These are phyloP conservation scores for Papilio polytes DNA, from an alignment of 1,140 invertebrate species.

Conservation along the genomic window DNA sequence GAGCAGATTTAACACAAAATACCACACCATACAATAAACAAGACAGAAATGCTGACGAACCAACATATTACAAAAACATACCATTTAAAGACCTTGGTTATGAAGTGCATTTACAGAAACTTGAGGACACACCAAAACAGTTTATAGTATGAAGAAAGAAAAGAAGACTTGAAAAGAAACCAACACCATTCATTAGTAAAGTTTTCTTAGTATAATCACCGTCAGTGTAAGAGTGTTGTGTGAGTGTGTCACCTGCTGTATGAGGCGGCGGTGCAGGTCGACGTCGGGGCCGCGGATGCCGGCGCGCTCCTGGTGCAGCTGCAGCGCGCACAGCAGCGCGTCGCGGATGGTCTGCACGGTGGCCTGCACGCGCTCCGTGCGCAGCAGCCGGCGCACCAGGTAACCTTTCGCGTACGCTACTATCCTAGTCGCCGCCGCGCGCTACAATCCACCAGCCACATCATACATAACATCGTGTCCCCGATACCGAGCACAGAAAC, in stretches of 20 bases:
- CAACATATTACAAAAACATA: background rate
- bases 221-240: background rate
- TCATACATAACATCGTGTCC: slow-evolving; percentile 63
- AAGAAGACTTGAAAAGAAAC: background rate
- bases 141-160: background rate
- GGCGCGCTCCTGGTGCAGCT: slow-evolving; percentile 88
- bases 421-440: slow-evolving; percentile 87
- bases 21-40: background rate
- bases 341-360: slow-evolving; percentile 93
- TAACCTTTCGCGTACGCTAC: slow-evolving; percentile 91
- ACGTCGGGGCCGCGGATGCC: slow-evolving; percentile 86
- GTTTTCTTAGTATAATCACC: background rate
- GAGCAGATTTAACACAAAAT: background rate
- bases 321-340: slow-evolving; percentile 89
- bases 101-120: background rate
- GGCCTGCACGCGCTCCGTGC: slow-evolving; percentile 90
- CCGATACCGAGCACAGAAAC: background rate
- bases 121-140: background rate
- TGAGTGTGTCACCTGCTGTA: slow-evolving; percentile 84
- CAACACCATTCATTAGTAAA: background rate
- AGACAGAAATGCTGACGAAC: background rate
- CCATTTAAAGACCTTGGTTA: background rate
- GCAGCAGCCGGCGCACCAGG: slow-evolving; percentile 90
- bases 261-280: slow-evolving; percentile 85
- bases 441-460: slow-evolving; percentile 65